Evolutionary conservation across 2,113 vertebrate genomes (phyloP), one percentile per base, ranked within the genome.

Genomic region (Xiphias gladius): DNA sequence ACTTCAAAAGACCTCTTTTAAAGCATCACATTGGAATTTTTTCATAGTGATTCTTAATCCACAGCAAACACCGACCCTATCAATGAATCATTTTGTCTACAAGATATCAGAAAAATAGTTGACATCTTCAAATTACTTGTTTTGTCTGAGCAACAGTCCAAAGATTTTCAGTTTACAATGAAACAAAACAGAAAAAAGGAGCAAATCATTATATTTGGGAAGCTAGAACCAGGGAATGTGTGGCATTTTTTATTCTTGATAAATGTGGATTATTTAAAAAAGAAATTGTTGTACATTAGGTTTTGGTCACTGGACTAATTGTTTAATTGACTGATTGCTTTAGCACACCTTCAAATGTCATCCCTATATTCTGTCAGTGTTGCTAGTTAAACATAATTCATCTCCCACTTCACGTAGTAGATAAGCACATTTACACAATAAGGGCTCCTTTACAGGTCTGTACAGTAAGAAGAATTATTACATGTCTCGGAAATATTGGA

Each of bases 1-100:
- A 82, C 70, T 85, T 77, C 30, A 76, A 28, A 8, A 7, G 46
- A 63, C n/a, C 28, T 13, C 7, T n/a, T 26, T 69, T 69, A 50
- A 66, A 62, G 57, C 52, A 50, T 61, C 41, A 37, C 8, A 63
- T 55, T 62, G 58, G 17, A 63, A 11, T 28, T 61, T 24, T 75
- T 30, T 5, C n/a, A 12, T 54, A 46, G 52, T 61, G 30, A 57
- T 5, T 8, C 8, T 58, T n/a, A 57, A 82, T 11, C 28, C 3
- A 57, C 74, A 72, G 35, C 48, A 69, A 39, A 58, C 41, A 50
- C 28, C 30, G 28, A 52, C 1, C 26, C 61, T n/a, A 1, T 32
- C 41, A 39, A 20, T 26, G 0, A 43, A 30, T 58, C 39, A 9
- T 72, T 50, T 7, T 19, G n/a, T 58, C 54, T 16, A 20, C 17